These are phyloP conservation scores for Leucosticte australis DNA, from an alignment of 2,113 vertebrate genomes.

Conservation along the genomic window DNA sequence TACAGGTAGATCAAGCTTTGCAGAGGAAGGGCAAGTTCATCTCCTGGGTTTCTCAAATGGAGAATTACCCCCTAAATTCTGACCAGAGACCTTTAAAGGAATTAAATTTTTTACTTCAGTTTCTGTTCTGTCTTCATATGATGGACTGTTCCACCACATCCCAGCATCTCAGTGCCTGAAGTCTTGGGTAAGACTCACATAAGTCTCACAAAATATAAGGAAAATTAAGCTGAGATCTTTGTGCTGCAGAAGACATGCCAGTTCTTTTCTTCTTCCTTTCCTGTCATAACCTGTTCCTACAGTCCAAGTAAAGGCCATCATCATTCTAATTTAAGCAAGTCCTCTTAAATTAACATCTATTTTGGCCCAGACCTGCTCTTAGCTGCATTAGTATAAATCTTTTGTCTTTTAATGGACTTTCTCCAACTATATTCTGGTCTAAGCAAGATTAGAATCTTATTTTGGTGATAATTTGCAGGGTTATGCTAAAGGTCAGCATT, in stretches of 20 bases:
- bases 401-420: background rate
- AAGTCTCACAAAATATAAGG: background rate
- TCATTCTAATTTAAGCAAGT: background rate
- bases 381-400: background rate
- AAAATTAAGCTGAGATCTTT: background rate
- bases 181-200: background rate
- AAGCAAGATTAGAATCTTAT: background rate
- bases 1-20: background rate
- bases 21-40: background rate
- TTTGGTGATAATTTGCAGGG: background rate
- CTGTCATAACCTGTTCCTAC: background rate
- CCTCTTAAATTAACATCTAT: background rate
- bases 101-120: background rate
- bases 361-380: background rate
- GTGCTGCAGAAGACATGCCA: background rate
- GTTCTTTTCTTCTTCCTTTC: background rate
- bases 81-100: background rate
- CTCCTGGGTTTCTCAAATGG: background rate
- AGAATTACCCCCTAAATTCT: background rate
- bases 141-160: background rate
- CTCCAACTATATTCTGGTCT: background rate
- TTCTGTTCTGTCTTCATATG: background rate
- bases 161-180: background rate
- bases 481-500: background rate
- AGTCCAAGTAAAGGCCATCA: background rate